Evolutionary conservation across 2,113 vertebrate species (phyloP), one percentile per base, ranked within the genome.

Genomic region (Forbesichthys papilliferus): DNA sequence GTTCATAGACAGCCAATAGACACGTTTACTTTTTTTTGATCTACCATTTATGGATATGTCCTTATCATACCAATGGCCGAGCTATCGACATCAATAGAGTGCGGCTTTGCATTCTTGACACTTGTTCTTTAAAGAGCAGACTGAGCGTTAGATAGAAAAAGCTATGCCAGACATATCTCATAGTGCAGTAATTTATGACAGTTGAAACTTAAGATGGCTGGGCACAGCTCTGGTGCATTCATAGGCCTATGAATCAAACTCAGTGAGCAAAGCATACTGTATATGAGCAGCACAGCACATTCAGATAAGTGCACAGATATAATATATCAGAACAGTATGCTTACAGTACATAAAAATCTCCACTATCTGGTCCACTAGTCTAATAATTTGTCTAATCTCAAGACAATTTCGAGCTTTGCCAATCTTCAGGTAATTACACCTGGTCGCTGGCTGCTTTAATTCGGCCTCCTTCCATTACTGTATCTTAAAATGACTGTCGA

Each of bases 111-210:
- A 77, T 73, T 69, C 66, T 53, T 72, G 76, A 84, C 81, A 75
- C 68, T 68, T 76, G 80, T 78, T 81, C 68, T 87, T 83, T 82
- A 82, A 85, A 85, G 84, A 80, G 78, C 78, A 81, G 76, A 85
- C 84, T 27, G 84, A 80, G 78, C 79, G 80, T 74, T 11, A 73
- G 86, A 86, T 82, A 68, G 81, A 85, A 85, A 87, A 87, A 84
- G 65, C 79, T 77, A 73, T 63, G 84, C 73, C 68, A 84, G 75
- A 60, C 85, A 71, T 82, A 77, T 87, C 84, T 62, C 74, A n/a
- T n/a, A 65, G 70, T 54, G 54, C 81, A 65, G 77, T 87, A 86
- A 91, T 89, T 90, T 87, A 89, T 75, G 87, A 81, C 74, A 53
- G 66, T 64, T 84, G 81, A 87, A 90, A 86, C 84, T 59, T 63